A percentile compares a stretch with the other conserved stretches of the same genome.
These are phyloP conservation scores for Celastrina argiolus DNA, from an alignment of 2,888 invertebrate species.

Conservation along the genomic window DNA sequence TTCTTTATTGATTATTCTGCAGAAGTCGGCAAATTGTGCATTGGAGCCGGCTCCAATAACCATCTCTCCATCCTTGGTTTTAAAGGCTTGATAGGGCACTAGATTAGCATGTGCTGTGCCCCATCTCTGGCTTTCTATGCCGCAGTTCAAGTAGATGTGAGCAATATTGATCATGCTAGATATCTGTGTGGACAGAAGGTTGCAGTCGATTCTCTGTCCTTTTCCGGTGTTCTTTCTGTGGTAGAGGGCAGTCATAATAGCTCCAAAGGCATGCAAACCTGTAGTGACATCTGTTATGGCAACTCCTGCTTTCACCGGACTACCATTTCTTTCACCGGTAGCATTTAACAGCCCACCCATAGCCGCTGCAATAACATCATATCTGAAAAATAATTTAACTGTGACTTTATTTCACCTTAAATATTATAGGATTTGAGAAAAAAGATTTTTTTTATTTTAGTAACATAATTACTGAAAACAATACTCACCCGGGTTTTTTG, in stretches of 20 bases:
- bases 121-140: constrained; percentile 85
- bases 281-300: constrained; percentile 96
- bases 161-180: constrained; percentile 92
- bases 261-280: constrained; percentile 95
- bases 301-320: constrained; percentile 94
- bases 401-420: neutral
- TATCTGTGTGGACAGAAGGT: constrained; percentile 95
- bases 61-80: constrained; percentile 88
- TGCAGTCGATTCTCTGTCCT: constrained; percentile 96
- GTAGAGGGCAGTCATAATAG: constrained; percentile 93
- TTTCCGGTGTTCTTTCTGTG: constrained; percentile 85
- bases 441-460: neutral
- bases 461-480: neutral
- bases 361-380: constrained; percentile 96
- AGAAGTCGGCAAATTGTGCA: constrained; percentile 85
- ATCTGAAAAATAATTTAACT: constrained; percentile 59
- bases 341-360: constrained; percentile 93
- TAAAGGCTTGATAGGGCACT: constrained; percentile 95
- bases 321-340: constrained; percentile 90
- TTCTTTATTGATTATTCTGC: constrained; percentile 78
- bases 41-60: constrained; percentile 94
- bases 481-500: constrained; percentile 84
- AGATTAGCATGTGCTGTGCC: constrained; percentile 97
- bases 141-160: constrained; percentile 92
- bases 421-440: neutral